Evolutionary conservation across 2,888 invertebrate species (phyloP), one percentile per base, ranked within the genome.

Genomic region (Acrocera orbiculus): DNA sequence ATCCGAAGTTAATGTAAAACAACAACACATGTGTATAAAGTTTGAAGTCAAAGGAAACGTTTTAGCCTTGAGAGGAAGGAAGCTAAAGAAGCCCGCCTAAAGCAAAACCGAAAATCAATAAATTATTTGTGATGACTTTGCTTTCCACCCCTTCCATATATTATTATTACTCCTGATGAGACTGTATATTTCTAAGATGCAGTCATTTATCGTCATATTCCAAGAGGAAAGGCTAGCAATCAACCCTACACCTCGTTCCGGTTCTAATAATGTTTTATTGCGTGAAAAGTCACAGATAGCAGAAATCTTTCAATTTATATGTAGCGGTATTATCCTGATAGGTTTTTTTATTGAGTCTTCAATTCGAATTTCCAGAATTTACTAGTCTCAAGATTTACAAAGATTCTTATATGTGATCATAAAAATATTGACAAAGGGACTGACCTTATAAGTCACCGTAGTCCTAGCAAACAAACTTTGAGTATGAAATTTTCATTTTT

Each of bases 101-200:
- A 31, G 31, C 27, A 31, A 31, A 30, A 28, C 23, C 20, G 36
- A 32, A 36, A 36, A 36, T 36, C 36, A 28, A 36, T 36, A 36
- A 36, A 36, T 36, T 36, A 36, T 36, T 36, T 36, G 26, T 36
- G 36, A 36, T 36, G 36, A 36, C 29, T 36, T 36, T 22, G 35
- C 35, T 35, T 15, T 35, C 5, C 13, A 34, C 32, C 25, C 30
- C 34, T 28, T 27, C 16, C 22, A 22, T 9, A 27, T 27, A 11
- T 28, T 14, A 23, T 15, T 19, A 13, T 16, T 14, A 15, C 15
- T 13, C 16, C 14, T 16, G 30, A 22, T 7, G n/a, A 16, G 14
- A 9, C 19, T 28, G 16, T 8, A n/a, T n/a, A n/a, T n/a, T n/a
- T n/a, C n/a, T 17, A 19, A 22, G 27, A 27, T 32, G 32, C 32